These are phyloP conservation scores for Apeltes quadracus DNA, from an alignment of 2,113 vertebrate species.

Conservation along the genomic window DNA sequence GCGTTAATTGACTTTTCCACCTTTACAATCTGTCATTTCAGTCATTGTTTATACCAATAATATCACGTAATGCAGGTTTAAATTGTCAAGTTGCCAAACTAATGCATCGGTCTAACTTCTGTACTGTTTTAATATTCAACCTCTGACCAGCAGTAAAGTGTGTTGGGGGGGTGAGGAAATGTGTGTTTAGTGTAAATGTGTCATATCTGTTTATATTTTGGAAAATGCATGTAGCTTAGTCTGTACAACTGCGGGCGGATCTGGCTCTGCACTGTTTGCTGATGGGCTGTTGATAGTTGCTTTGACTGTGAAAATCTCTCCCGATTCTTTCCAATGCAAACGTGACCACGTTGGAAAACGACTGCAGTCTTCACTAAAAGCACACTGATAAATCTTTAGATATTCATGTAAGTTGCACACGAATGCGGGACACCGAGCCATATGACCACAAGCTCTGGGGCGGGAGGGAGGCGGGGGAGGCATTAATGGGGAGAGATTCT, in stretches of 20 bases:
- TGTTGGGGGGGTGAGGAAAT: not conserved
- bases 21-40: not conserved
- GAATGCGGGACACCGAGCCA: constrained; percentile 39
- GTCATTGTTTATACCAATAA: not conserved
- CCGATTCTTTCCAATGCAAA: constrained; percentile 1
- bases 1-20: not conserved
- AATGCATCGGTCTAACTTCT: constrained; percentile 35
- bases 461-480: not conserved
- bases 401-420: constrained; percentile 6
- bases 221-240: constrained; percentile 46
- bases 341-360: not conserved
- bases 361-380: constrained; percentile 20
- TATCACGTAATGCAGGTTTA: constrained; percentile 9
- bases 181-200: constrained; percentile 25
- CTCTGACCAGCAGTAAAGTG: not conserved
- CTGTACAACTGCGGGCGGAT: constrained; percentile 20
- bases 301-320: constrained; percentile 57
- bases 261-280: constrained; percentile 16
- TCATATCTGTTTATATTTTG: constrained; percentile 31
- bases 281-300: constrained; percentile 11
- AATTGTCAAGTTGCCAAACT: constrained; percentile 21
- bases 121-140: constrained; percentile 9
- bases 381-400: constrained; percentile 13
- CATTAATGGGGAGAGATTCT: constrained; percentile 5
- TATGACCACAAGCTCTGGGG: constrained; percentile 12